Conservation (phyloP, 2,888 invertebrate species). For the Idaea aversata region DNA sequence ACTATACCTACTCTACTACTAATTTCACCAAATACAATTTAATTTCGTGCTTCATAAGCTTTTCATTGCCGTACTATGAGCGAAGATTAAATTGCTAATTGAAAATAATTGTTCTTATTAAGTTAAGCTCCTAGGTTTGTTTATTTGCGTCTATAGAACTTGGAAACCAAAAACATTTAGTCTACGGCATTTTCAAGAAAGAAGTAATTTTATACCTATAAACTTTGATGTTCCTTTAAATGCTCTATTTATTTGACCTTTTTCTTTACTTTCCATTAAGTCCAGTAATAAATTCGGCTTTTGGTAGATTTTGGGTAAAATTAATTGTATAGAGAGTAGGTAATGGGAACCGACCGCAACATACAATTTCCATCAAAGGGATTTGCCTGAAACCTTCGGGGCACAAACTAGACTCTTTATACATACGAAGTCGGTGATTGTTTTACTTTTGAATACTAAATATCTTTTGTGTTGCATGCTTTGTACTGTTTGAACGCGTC, state of each 20-base stretch:
- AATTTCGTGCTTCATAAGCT: slow-evolving; percentile 31
- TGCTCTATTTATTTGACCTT: slow-evolving; percentile 20
- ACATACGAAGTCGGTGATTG: slow-evolving; percentile 22
- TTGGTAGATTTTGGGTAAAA: slow-evolving; percentile 53
- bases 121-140: neutral
- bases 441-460: slow-evolving; percentile 33
- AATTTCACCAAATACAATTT: slow-evolving; percentile 41
- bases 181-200: neutral
- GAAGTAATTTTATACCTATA: neutral
- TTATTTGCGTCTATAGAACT: neutral
- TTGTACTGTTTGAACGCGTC: slow-evolving; percentile 22
- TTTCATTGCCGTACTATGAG: slow-evolving; percentile 15
- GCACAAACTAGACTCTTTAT: slow-evolving; percentile 33
- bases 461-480: slow-evolving; percentile 26
- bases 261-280: slow-evolving; percentile 31
- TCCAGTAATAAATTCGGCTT: slow-evolving; percentile 37
- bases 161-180: too few relatives aligned
- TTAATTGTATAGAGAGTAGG: slow-evolving; percentile 53
- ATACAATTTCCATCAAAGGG: slow-evolving; percentile 70
- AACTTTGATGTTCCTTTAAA: slow-evolving; percentile 18
- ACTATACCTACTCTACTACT: slow-evolving; percentile 16
- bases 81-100: slow-evolving; percentile 12
- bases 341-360: slow-evolving; percentile 54
- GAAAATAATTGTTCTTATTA: slow-evolving; percentile 21
- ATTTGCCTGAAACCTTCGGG: slow-evolving; percentile 42